Evolutionary conservation across 2,113 vertebrate species (phyloP).

Genomic region (Amia ocellicauda): DNA sequence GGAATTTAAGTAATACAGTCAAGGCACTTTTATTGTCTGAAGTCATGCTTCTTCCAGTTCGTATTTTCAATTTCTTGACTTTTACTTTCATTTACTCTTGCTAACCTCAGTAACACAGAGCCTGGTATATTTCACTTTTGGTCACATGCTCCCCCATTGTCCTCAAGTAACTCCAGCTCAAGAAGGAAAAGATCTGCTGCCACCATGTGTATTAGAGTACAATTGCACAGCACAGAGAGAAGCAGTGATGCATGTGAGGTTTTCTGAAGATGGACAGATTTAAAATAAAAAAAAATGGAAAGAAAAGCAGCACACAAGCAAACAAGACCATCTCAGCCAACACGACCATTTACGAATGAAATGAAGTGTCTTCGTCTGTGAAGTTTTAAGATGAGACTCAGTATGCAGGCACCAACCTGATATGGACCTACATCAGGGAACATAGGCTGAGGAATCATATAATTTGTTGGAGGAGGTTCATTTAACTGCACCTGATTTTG

Average conservation of each 20-base stretch:
- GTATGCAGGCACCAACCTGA: slow-evolving; percentile 60
- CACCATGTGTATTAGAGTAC: slow-evolving; percentile 31
- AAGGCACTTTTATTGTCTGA: slow-evolving; percentile 57
- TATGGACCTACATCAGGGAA: slow-evolving; percentile 55
- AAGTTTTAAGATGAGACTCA: not conserved
- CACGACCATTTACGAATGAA: no score
- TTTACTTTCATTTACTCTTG: not conserved
- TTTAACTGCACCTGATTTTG: slow-evolving; percentile 63
- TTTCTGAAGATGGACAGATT: not conserved
- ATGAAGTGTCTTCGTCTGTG: slow-evolving; percentile 43
- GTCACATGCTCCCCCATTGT: not conserved
- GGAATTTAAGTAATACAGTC: not conserved
- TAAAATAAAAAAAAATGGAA: not conserved
- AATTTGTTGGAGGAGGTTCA: slow-evolving; percentile 51
- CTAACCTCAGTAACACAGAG: not conserved
- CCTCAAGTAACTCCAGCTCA: not conserved
- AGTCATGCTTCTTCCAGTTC: slow-evolving; percentile 40
- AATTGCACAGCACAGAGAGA: not conserved
- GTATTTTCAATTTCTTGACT: slow-evolving; percentile 16
- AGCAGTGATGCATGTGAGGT: not conserved
- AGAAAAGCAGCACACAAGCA: not conserved
- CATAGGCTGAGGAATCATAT: slow-evolving; percentile 52
- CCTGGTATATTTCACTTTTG: not conserved
- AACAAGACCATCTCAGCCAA: slow-evolving; percentile 24
- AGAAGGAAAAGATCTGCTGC: slow-evolving; percentile 29